Evolutionary conservation across 1,140 invertebrate genomes (phyloP).

Genomic region (Hylaeus anthracinus): DNA sequence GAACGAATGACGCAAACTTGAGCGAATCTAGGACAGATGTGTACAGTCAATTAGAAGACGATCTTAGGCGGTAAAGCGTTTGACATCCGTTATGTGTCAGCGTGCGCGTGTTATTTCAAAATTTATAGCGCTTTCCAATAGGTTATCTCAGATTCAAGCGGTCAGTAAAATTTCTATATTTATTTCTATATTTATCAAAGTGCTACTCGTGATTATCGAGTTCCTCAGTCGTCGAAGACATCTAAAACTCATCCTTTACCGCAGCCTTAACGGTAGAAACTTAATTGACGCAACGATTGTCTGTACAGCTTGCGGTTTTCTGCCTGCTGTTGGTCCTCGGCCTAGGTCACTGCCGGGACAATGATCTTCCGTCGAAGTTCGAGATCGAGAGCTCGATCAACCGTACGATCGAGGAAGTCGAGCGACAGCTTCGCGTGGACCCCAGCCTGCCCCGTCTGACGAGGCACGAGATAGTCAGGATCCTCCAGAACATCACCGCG

Average conservation of each 20-base stretch:
- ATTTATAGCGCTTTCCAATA: no score
- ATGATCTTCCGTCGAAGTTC: conserved; percentile 63
- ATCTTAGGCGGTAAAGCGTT: background rate
- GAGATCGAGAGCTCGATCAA: conserved; percentile 80
- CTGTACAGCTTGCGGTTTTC: conserved; percentile 62
- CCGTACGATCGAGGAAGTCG: conserved; percentile 83
- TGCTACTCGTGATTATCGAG: no score
- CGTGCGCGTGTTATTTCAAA: no score
- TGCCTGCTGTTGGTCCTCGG: conserved; percentile 69
- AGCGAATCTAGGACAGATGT: background rate
- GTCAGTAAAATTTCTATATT: no score
- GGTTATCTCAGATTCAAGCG: no score
- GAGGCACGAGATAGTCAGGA: conserved; percentile 82
- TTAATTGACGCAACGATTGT: conserved; percentile 17
- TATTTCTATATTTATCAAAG: no score
- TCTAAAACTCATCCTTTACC: no score
- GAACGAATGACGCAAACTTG: background rate
- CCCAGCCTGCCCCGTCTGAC: conserved; percentile 82
- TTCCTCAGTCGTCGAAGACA: no score
- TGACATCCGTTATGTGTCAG: background rate
- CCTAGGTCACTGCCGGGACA: conserved; percentile 56
- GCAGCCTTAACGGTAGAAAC: no score
- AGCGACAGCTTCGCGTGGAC: conserved; percentile 82
- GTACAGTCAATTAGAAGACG: background rate
- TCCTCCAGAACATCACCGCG: conserved; percentile 83